Base-by-base conservation (phyloP, 1,140 invertebrate species). In the Lepidostoma basale region DNA sequence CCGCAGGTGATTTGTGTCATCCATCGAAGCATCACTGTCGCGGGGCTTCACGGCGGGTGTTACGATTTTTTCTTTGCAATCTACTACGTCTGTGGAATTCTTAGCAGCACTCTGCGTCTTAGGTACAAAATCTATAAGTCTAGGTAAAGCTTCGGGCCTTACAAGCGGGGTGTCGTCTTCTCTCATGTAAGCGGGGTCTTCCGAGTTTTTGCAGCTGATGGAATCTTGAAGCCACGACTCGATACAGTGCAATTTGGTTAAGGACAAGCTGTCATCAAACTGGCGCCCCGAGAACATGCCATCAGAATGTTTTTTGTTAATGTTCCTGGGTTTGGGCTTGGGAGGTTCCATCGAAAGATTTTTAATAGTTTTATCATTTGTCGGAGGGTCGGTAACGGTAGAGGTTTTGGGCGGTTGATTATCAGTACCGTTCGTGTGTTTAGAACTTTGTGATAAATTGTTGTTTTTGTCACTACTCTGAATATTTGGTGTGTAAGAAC, bases 111-210 rank as follows among this genome's bases (percentile, higher is more conserved):
- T 80, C 70, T 83, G 76, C 56, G 81, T 77, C 75, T 88, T 89
- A 8, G 88, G 88, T 8, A 90, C 86, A 75, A 89, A 86, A 76
- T 90, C 87, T 40, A 90, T 88, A 0, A 90, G 77, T 47, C 89
- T 82, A 5, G 89, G 89, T 39, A 90, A 75, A 25, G 76, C 76
- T 75, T 84, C 82, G 1, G 81, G 82, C 26, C 76, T 67, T 30
- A 54, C 18, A 10, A 49, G 18, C 26, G 67, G 56, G 1, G n/a
- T 8, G 10, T 67, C 58, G 8, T 58, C 42, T 14, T 67, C 67
- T n/a, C 56, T 16, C 9, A 44, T 25, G 22, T 72, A 67, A 9
- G n/a, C 26, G 20, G 45, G 44, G 1, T 66, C 62, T 28, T 58
- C 60, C 16, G 47, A 25, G 14, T 69, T 49, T 16, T 73, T 73